Evolutionary conservation across 1,140 invertebrate genomes (phyloP), one percentile per base, ranked within the genome.

Genomic region (Penaeus chinensis): DNA sequence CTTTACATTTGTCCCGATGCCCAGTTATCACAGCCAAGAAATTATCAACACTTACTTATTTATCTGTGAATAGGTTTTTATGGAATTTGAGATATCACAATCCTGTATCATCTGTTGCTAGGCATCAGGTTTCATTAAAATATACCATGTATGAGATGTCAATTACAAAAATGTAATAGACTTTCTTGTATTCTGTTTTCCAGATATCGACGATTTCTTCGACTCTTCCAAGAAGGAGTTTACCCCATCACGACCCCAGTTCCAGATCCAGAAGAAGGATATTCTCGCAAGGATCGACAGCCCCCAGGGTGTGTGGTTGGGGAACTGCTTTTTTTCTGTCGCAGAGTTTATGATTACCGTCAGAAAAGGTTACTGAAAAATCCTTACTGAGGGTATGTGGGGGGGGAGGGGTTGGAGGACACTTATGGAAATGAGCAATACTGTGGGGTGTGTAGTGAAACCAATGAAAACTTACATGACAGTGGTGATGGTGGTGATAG

Each of bases 341-440:
- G 97, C 24, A 95, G 96, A 90, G 97, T 98, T 61, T 99, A 99
- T 93, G 98, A 99, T 92, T 98, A 97, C 93, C 94, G 97, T 84
- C 95, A 96, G 87, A 94, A 93, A 89, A 90, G 94, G 65, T 92
- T 94, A 84, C 90, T 93, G 63, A 94, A 94, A 90, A 94, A 94
- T 91, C 93, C 93, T 81, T 93, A 91, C 89, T 91, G 82, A 90
- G 79, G 84, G 88, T 82, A 79, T 84, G 87, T 62, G 62, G 37
- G 32, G 80, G 86, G 86, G 86, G 81, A 87, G 86, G 86, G 86
- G 71, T 27, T 24, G 65, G 81, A 82, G 54, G 61, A 62, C 16
- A 81, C 27, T 62, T 18, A 47, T 13, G 80, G 65, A 71, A 37
- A n/a, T 18, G 42, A 87, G 79, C 65, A 82, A 37, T 83, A 62